A percentile compares a stretch with the other conserved stretches of the same genome.
Conservation (phyloP, 1,140 invertebrate genomes). For the Zaprionus tsacasi region DNA sequence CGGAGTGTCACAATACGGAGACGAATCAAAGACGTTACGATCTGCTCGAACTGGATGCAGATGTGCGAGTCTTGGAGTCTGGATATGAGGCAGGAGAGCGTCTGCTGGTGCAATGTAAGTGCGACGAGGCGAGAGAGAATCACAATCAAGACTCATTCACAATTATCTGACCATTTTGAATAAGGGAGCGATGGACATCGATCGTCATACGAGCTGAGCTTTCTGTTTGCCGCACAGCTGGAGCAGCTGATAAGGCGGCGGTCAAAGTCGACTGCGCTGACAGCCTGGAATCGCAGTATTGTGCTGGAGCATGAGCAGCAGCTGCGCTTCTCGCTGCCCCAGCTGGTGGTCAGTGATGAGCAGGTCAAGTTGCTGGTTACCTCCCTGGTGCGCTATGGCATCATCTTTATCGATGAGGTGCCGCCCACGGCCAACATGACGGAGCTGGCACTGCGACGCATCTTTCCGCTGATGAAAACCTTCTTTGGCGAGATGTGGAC, state of each 20-base stretch:
- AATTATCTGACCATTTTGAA: not conserved
- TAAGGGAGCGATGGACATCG: constrained; percentile 76
- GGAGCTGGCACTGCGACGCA: constrained; percentile 69
- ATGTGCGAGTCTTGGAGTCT: constrained; percentile 39
- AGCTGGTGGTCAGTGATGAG: constrained; percentile 52
- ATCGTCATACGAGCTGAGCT: constrained; percentile 66
- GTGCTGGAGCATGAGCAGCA: constrained; percentile 59
- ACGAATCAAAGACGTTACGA: constrained; percentile 75
- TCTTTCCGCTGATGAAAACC: constrained; percentile 86
- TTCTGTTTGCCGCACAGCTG: constrained; percentile 61
- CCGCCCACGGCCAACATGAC: constrained; percentile 72
- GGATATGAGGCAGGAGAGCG: not conserved
- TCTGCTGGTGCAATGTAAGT: constrained; percentile 52
- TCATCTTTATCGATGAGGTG: constrained; percentile 79
- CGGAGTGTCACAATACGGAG: constrained; percentile 64
- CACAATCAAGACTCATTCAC: not conserved
- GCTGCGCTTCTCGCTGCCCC: constrained; percentile 51
- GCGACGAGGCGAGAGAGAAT: not conserved
- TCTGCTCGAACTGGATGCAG: constrained; percentile 66
- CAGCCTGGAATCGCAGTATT: constrained; percentile 67
- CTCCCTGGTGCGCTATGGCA: constrained; percentile 69
- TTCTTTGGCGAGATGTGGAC: constrained; percentile 88
- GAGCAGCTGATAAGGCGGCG: constrained; percentile 54
- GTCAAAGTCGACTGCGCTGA: constrained; percentile 50
- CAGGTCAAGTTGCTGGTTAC: constrained; percentile 53